Percentiles rank a stretch among this genome's conserved stretches.
phyloP scores from a whole-genome alignment of 2,888 invertebrate species.

The Neoitamus cyanurus region DNA sequence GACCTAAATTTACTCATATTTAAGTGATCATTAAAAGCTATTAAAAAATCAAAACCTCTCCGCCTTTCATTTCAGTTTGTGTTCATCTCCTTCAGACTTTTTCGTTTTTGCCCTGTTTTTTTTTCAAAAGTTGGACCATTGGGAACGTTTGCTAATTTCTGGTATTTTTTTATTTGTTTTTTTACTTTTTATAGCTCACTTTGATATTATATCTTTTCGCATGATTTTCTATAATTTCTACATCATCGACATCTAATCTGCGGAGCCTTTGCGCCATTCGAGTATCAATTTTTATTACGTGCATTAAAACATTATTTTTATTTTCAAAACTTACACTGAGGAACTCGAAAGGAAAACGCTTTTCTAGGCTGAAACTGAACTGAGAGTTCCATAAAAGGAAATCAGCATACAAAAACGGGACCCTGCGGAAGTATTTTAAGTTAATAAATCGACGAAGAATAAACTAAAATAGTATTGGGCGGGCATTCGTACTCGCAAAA shows the following conservation, averaged over 20 bases:
- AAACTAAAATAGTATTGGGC: no score
- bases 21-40: conserved; percentile 5
- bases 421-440: no score
- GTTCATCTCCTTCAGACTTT: background rate
- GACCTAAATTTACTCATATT: conserved; percentile 19
- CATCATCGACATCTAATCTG: background rate
- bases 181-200: background rate
- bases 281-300: no score
- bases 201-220: background rate
- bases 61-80: background rate
- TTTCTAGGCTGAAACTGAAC: no score
- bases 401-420: no score
- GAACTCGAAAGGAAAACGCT: no score
- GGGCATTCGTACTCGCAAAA: no score
- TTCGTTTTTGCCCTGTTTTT: background rate
- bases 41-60: background rate
- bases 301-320: no score
- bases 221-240: background rate
- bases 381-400: no score
- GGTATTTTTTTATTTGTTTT: background rate
- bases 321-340: no score
- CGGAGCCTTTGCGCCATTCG: background rate
- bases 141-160: background rate
- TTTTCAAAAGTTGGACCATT: background rate
- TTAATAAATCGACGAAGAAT: no score